Evolutionary conservation across 2,888 invertebrate species (phyloP).

Genomic region (Chouioia cunea): DNA sequence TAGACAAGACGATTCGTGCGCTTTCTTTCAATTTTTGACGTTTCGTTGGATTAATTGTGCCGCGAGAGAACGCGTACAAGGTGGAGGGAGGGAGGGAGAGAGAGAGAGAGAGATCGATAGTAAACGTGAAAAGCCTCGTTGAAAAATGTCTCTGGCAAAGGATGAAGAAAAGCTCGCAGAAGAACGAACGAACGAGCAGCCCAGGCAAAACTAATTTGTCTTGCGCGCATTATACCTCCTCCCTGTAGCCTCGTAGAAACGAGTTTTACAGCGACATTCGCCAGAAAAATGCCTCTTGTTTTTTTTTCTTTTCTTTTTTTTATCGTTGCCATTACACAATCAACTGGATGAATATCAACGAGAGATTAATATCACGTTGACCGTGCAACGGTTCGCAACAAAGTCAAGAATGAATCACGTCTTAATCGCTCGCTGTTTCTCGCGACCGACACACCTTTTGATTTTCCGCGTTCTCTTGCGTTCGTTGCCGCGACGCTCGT

Average conservation of each 20-base stretch:
- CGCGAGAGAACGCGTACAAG: no score
- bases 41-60: no score
- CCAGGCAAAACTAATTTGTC: conserved; percentile 38
- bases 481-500: conserved; percentile 9
- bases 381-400: no score
- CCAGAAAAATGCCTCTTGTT: background rate
- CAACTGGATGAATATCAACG: background rate
- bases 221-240: background rate
- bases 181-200: conserved; percentile 23
- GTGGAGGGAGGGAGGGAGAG: no score
- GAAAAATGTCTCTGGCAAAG: background rate
- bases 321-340: background rate
- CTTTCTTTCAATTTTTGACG: conserved; percentile 26
- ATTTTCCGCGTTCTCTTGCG: no score
- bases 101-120: background rate
- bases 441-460: no score
- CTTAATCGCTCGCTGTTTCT: no score
- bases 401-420: no score
- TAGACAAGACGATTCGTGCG: no score
- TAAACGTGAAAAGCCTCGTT: conserved; percentile 45
- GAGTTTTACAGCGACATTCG: background rate
- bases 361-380: no score
- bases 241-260: background rate
- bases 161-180: background rate
- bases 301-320: background rate